phyloP scores from a whole-genome alignment of 2,797 vertebrate species.

The Apogon hyalosoma region DNA sequence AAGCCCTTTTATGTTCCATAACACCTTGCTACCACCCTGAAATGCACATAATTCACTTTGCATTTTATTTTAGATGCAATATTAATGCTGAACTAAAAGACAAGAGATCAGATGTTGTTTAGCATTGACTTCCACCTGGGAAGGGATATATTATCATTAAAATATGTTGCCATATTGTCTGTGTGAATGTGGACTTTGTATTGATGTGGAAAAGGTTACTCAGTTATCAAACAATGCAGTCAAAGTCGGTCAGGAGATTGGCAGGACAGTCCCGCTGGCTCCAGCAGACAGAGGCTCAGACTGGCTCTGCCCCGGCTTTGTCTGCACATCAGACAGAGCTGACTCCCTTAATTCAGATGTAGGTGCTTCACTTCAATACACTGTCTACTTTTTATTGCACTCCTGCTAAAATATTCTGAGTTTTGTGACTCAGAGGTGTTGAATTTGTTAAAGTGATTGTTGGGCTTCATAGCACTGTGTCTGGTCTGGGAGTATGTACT shows the following conservation, averaged over 20 bases:
- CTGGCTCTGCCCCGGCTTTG: slow-evolving; percentile 59
- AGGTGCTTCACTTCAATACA: slow-evolving; percentile 14
- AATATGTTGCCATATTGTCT: not conserved
- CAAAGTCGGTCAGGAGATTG: slow-evolving; percentile 48
- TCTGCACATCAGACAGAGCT: slow-evolving; percentile 38
- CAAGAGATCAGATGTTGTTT: not conserved
- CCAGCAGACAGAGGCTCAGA: slow-evolving; percentile 66
- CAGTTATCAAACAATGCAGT: slow-evolving; percentile 33
- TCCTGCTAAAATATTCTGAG: slow-evolving; percentile 29
- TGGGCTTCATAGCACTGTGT: not conserved
- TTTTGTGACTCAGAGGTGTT: slow-evolving; percentile 24
- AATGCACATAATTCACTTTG: not conserved
- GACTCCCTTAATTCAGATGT: slow-evolving; percentile 25
- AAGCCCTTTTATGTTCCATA: slow-evolving; percentile 4
- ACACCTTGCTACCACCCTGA: not conserved
- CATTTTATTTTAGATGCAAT: not conserved
- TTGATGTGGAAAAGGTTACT: slow-evolving; percentile 2
- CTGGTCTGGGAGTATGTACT: slow-evolving; percentile 9
- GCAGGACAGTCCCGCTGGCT: slow-evolving; percentile 55
- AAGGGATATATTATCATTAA: not conserved
- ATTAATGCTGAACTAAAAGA: not conserved
- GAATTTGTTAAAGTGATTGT: slow-evolving; percentile 12
- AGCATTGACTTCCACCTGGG: not conserved
- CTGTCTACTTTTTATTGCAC: not conserved
- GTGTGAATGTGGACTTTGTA: slow-evolving; percentile 21